These are phyloP conservation scores for Heliconius hewitsoni DNA, from an alignment of 1,140 invertebrate species.

Conservation along the genomic window DNA sequence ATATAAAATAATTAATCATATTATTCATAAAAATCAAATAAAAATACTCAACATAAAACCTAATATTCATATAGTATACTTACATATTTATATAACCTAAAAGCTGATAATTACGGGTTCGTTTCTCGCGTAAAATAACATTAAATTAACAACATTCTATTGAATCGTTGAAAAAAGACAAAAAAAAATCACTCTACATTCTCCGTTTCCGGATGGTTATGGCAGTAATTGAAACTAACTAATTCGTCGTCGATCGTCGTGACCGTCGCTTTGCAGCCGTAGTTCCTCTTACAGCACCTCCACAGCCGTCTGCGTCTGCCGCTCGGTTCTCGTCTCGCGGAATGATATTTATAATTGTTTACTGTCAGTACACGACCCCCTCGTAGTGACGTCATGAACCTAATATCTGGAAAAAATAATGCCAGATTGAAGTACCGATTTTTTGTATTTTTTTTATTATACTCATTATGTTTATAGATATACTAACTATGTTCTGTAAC, in stretches of 20 bases:
- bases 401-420: constrained; percentile 9
- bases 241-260: constrained; percentile 27
- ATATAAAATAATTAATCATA: too few species aligned
- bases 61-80: not conserved
- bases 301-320: not conserved
- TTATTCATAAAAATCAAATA: not conserved
- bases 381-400: not conserved
- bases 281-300: constrained; percentile 22
- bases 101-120: not conserved
- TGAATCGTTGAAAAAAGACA: too few species aligned
- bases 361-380: constrained; percentile 4
- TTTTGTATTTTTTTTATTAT: too few species aligned
- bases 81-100: not conserved
- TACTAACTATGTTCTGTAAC: too few species aligned
- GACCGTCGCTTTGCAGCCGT: constrained; percentile 16
- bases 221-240: constrained; percentile 23
- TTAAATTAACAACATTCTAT: constrained; percentile 10
- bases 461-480: too few species aligned
- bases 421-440: too few species aligned
- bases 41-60: not conserved
- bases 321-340: not conserved
- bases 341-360: constrained; percentile 5
- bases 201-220: constrained; percentile 26
- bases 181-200: too few species aligned
- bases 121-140: not conserved